Base-by-base conservation (phyloP, 2,797 vertebrate species). In the Sebastes goodei region DNA sequence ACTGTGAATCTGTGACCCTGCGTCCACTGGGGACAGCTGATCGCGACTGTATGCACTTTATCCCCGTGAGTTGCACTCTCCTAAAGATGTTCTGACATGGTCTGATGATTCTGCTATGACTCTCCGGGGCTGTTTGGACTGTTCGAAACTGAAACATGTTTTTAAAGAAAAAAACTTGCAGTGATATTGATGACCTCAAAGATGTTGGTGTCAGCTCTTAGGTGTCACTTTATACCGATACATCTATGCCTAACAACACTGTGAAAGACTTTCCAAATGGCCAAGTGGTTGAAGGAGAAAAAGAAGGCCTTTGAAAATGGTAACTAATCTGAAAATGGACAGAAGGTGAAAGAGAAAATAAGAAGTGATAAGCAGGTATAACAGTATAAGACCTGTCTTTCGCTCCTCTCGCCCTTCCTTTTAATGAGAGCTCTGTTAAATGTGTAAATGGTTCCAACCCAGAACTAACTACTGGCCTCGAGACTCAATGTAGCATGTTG, bases 71-170 rank as follows among this genome's bases (percentile, higher is more conserved):
- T 14, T 71, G 65, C 61, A 27, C 61, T 74, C 76, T 72, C 69
- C 73, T 67, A 25, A 83, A 91, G 78, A 82, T 83, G 76, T 79
- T 74, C 74, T 61, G 84, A 74, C 85, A 64, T 3, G 69, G 67
- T 77, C 81, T 65, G 65, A 57, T 83, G 79, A 79, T 33, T 77
- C 74, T 33, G 11, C 64, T 17, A 38, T 55, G 70, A 73, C 70
- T 86, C 81, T 81, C n/a, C n/a, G 1, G 65, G 30, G 25, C 15
- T 56, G 3, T 73, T 69, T 56, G 70, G 64, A 76, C 75, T 49
- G 27, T 81, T 57, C 33, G 2, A 81, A 59, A 59, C 64, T 14
- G 27, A 32, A 75, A 71, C 2, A 11, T 15, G 46, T 60, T 78
- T 52, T 3, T n/a, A 5, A n/a, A 53, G 38, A 71, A 57, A 81